Evolutionary conservation across 1,140 invertebrate species (phyloP).

Genomic region (Neodiprion pinetum): DNA sequence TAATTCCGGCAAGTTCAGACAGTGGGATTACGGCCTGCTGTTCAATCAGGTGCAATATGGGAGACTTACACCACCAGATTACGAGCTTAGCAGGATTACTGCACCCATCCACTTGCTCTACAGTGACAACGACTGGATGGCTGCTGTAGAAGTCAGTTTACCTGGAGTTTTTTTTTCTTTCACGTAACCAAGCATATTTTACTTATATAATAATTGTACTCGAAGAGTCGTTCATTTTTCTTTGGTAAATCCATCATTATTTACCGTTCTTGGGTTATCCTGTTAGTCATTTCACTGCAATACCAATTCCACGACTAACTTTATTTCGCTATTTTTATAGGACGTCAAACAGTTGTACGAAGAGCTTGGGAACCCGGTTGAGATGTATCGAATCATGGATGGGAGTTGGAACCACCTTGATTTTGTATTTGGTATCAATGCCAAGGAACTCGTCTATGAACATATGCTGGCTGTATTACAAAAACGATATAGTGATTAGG

Average conservation of each 20-base stretch:
- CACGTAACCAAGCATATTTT: not conserved
- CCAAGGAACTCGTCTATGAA: slow-evolving; percentile 65
- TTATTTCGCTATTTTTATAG: slow-evolving; percentile 10
- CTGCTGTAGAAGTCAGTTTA: slow-evolving; percentile 51
- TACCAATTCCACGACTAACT: not conserved
- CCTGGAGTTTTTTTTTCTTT: not conserved
- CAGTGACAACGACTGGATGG: slow-evolving; percentile 63
- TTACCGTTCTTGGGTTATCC: too few relatives aligned
- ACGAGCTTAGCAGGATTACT: slow-evolving; percentile 64
- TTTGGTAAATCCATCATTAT: too few relatives aligned
- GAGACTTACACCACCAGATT: slow-evolving; percentile 56
- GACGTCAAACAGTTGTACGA: slow-evolving; percentile 47
- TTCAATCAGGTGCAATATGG: slow-evolving; percentile 58
- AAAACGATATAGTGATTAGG: not conserved
- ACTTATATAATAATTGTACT: too few relatives aligned
- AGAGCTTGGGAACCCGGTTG: slow-evolving; percentile 42
- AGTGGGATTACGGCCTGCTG: slow-evolving; percentile 59
- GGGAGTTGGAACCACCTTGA: slow-evolving; percentile 72
- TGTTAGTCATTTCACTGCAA: not conserved
- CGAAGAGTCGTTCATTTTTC: too few relatives aligned
- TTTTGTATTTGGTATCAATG: slow-evolving; percentile 71
- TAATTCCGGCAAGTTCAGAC: slow-evolving; percentile 54
- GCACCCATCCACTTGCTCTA: slow-evolving; percentile 69
- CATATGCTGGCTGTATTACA: slow-evolving; percentile 54
- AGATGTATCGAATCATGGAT: slow-evolving; percentile 64